Evolutionary conservation across 2,888 invertebrate genomes (phyloP).

Genomic region (Zeuzera pyrina): DNA sequence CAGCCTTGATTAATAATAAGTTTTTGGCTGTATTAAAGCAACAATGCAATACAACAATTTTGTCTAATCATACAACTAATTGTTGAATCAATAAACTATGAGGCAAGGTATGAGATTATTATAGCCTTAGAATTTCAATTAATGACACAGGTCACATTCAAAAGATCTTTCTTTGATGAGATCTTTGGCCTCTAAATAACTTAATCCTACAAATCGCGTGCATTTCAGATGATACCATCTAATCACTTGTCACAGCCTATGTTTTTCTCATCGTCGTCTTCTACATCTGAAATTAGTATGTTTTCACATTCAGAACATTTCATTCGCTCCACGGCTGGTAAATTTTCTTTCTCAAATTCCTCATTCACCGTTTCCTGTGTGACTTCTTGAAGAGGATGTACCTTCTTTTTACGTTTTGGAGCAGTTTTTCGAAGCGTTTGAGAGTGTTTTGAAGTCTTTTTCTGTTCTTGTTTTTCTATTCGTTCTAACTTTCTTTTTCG

Average conservation of each 20-base stretch:
- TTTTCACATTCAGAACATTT: too few relatives aligned
- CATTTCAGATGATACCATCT: too few relatives aligned
- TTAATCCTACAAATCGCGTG: too few relatives aligned
- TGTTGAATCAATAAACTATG: conserved; percentile 9
- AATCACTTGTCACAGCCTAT: conserved; percentile 17
- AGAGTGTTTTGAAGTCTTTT: conserved; percentile 5
- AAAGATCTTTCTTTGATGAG: too few relatives aligned
- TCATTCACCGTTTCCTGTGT: conserved; percentile 6
- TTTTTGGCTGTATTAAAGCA: too few relatives aligned
- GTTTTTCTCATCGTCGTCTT: conserved; percentile 21
- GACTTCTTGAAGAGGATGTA: neutral
- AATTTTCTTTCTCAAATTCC: conserved; percentile 14
- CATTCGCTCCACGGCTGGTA: conserved; percentile 9
- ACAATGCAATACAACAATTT: too few relatives aligned
- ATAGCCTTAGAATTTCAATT: conserved; percentile 5
- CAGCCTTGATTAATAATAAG: conserved; percentile 10
- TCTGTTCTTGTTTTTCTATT: conserved; percentile 10
- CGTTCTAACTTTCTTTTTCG: conserved; percentile 18
- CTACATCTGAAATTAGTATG: too few relatives aligned
- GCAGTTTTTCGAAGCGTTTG: conserved; percentile 12
- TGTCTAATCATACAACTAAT: conserved; percentile 9
- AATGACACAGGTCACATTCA: conserved; percentile 10
- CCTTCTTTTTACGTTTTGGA: conserved; percentile 14
- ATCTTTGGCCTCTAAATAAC: conserved; percentile 12
- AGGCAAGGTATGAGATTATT: conserved; percentile 7